A percentile compares a stretch with the other conserved stretches of the same genome.
Conservation (phyloP, 2,113 vertebrate genomes). For the Megatriorchis doriae region DNA sequence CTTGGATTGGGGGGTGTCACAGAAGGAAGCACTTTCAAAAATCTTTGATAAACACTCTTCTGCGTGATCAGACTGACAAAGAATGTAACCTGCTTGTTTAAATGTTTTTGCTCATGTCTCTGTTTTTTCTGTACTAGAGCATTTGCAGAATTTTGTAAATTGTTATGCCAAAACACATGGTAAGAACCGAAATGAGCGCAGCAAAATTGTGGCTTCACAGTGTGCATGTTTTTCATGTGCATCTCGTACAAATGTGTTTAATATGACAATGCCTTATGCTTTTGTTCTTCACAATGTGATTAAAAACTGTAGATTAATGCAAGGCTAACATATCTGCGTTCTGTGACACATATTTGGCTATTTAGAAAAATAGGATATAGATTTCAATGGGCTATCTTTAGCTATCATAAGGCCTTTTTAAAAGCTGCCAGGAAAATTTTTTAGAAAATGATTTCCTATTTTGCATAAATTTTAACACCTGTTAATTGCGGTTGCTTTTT, state of each 20-base stretch:
- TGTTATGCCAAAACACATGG: not conserved
- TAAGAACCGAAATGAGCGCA: not conserved
- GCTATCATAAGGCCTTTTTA: conserved; percentile 3
- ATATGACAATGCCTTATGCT: not conserved
- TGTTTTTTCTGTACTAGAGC: not conserved
- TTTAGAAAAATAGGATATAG: conserved; percentile 39
- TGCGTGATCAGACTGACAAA: not conserved
- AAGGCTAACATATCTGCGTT: conserved; percentile 17
- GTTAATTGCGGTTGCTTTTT: conserved; percentile 66
- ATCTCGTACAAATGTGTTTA: not conserved
- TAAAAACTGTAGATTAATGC: conserved; percentile 18
- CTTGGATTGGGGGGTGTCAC: not conserved
- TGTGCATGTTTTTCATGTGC: accelerated
- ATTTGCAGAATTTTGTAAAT: not conserved
- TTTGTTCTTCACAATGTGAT: conserved; percentile 16
- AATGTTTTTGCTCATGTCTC: not conserved
- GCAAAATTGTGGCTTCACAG: not conserved
- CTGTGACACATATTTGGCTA: conserved; percentile 25
- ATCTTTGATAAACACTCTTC: not conserved
- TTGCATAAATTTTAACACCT: conserved; percentile 64
- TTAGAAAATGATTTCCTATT: conserved; percentile 51
- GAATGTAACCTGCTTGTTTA: not conserved
- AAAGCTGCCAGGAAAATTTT: conserved; percentile 49
- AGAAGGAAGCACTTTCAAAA: not conserved
- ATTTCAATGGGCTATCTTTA: conserved; percentile 44